phyloP scores from a whole-genome alignment of 1,140 invertebrate genomes.

The Diachasmimorpha longicaudata region DNA sequence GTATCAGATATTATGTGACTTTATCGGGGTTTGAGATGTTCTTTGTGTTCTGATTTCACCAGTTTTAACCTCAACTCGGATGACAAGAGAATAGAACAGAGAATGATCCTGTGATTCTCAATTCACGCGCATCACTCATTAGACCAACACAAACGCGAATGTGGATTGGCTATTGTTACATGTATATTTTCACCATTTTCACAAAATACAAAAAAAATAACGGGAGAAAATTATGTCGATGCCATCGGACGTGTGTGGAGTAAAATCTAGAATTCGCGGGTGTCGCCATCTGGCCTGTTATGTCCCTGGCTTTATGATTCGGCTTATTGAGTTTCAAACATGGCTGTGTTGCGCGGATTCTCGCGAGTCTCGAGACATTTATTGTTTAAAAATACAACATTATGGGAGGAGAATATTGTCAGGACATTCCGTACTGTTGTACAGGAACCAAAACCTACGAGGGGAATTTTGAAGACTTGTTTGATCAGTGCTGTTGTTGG shows the following conservation, averaged over 20 bases:
- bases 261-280: background rate
- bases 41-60: background rate
- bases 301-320: background rate
- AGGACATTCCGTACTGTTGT: conserved; percentile 38
- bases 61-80: background rate
- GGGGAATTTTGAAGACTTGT: conserved; percentile 58
- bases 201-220: background rate
- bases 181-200: background rate
- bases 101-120: background rate
- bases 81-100: background rate
- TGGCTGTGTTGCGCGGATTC: conserved; percentile 44
- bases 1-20: background rate
- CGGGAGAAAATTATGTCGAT: background rate
- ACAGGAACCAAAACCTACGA: conserved; percentile 36
- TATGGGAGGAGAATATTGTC: conserved; percentile 21
- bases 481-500: conserved; percentile 65
- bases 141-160: background rate
- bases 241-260: background rate
- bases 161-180: background rate
- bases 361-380: conserved; percentile 33
- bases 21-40: background rate
- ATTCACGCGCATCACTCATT: conserved; percentile 1
- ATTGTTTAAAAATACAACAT: conserved; percentile 24
- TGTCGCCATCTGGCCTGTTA: background rate
- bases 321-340: conserved; percentile 31